Evolutionary conservation across 2,888 invertebrate species (phyloP).

Genomic region (Ariolimax columbianus): DNA sequence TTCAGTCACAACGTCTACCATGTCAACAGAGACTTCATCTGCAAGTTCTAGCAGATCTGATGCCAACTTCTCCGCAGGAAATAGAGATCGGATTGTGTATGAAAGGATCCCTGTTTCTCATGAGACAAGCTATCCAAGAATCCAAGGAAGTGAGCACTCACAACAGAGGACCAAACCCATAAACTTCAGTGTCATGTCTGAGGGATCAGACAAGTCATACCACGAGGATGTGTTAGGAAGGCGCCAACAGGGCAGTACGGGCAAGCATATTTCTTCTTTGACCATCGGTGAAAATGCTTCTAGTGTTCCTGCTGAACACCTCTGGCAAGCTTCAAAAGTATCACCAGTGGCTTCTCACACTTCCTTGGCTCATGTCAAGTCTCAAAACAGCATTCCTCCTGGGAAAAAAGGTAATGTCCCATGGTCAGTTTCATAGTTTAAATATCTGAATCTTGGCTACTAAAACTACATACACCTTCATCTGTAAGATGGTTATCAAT

Average conservation of each 20-base stretch:
- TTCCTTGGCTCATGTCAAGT: neutral
- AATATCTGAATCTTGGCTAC: neutral
- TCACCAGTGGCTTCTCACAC: constrained; percentile 1
- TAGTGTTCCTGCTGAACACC: neutral
- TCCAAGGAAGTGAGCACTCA: constrained; percentile 4
- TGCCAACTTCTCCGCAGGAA: neutral
- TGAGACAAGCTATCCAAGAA: constrained; percentile 5
- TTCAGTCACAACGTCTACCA: neutral
- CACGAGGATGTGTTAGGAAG: constrained; percentile 4
- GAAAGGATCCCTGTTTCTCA: constrained; percentile 45
- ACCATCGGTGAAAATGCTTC: constrained; percentile 13
- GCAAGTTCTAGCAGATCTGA: neutral
- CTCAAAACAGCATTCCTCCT: constrained; percentile 8
- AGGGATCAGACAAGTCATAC: constrained; percentile 24
- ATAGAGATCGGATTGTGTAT: constrained; percentile 40
- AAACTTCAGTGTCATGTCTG: neutral
- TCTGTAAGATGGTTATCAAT: no score
- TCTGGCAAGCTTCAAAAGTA: neutral
- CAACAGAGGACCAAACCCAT: neutral
- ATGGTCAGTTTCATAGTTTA: neutral
- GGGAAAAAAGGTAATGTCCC: constrained; percentile 30
- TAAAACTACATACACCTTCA: neutral
- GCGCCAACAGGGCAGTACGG: neutral
- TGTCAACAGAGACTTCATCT: neutral
- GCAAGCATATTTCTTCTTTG: constrained; percentile 31